These are phyloP conservation scores for Gerosis bhagava DNA, from an alignment of 2,888 invertebrate species.

Conservation along the genomic window DNA sequence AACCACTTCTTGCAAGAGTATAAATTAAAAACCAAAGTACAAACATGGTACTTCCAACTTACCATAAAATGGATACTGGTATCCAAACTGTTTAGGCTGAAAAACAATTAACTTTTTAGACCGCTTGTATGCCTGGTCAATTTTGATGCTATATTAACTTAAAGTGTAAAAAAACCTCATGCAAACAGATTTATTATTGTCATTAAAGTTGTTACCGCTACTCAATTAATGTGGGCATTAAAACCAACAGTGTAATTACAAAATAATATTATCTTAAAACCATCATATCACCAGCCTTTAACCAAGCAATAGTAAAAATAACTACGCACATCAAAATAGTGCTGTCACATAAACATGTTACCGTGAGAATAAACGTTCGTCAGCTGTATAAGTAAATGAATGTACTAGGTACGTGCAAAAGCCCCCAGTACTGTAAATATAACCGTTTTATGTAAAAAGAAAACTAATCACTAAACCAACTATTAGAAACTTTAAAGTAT, in stretches of 20 bases:
- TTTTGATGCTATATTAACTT: too few species aligned
- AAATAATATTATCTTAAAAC: too few species aligned
- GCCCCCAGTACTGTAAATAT: too few species aligned
- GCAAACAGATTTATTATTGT: constrained; percentile 31
- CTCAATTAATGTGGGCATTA: constrained; percentile 1
- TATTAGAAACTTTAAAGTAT: too few species aligned
- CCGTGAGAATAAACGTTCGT: constrained; percentile 15
- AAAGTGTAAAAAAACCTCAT: too few species aligned
- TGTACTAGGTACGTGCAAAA: too few species aligned
- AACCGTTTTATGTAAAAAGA: too few species aligned
- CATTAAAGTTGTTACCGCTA: constrained; percentile 5
- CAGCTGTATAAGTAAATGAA: constrained; percentile 34
- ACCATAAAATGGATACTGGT: constrained; percentile 76
- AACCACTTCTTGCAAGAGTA: constrained; percentile 50
- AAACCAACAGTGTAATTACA: too few species aligned
- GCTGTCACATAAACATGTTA: constrained; percentile 7
- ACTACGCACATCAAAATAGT: constrained; percentile 8
- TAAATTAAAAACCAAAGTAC: constrained; percentile 65
- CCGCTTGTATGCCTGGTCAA: constrained; percentile 41
- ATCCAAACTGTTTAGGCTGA: constrained; percentile 77
- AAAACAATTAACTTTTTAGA: constrained; percentile 76
- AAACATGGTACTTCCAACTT: constrained; percentile 74
- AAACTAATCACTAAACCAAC: too few species aligned
- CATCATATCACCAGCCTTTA: too few species aligned
- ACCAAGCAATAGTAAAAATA: neutral